Conservation (phyloP, 1,140 invertebrate species). For the Theocolax elegans region DNA sequence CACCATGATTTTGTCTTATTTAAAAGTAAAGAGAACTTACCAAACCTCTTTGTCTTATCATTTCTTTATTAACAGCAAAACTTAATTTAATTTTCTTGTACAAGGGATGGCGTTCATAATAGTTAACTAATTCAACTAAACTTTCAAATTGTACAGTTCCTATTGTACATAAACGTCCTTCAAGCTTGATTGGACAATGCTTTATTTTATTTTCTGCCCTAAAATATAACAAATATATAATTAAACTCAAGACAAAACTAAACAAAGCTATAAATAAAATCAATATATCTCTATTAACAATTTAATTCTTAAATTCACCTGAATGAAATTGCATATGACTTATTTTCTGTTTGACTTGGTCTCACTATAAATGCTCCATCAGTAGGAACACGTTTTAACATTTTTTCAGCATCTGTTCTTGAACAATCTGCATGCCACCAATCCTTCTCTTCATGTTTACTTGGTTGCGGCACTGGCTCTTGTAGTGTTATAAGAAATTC, state of each 20-base stretch:
- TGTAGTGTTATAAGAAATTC: conserved; percentile 89
- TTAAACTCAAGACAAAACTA: neutral
- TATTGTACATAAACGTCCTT: conserved; percentile 90
- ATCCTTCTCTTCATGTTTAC: conserved; percentile 92
- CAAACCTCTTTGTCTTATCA: conserved; percentile 74
- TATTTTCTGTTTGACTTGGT: conserved; percentile 84
- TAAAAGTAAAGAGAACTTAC: too few species aligned
- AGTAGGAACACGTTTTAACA: conserved; percentile 81
- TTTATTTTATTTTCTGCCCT: conserved; percentile 94
- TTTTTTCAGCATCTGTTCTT: conserved; percentile 85
- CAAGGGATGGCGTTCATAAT: conserved; percentile 90
- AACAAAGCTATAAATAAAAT: neutral
- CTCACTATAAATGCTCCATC: conserved; percentile 95
- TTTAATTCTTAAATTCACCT: conserved; percentile 68
- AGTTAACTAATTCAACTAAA: conserved; percentile 89
- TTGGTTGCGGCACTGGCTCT: conserved; percentile 94
- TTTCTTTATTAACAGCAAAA: conserved; percentile 87
- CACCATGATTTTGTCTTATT: too few species aligned
- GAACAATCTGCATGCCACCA: conserved; percentile 91
- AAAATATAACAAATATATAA: conserved; percentile 28
- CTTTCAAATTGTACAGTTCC: conserved; percentile 93
- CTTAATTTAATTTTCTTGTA: conserved; percentile 90
- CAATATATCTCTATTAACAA: neutral
- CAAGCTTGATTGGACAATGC: conserved; percentile 92
- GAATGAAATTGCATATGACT: conserved; percentile 94